Conservation (phyloP, 2,888 invertebrate species). For the Limnephilus marmoratus region DNA sequence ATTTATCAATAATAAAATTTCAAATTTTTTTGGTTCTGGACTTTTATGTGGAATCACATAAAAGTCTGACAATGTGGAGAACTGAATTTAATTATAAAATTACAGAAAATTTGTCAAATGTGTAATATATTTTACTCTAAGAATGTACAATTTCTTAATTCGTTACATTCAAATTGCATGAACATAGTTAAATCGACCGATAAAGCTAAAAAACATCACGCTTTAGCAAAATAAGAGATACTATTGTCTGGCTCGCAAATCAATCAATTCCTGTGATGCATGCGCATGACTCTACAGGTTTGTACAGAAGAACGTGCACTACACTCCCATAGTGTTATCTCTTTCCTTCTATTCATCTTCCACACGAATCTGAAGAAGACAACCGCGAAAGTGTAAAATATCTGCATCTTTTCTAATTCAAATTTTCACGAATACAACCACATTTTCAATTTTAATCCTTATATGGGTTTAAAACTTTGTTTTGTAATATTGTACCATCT, state of each 20-base stretch:
- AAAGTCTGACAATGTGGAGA: no score
- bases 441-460: background rate
- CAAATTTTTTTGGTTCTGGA: no score
- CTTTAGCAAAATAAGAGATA: background rate
- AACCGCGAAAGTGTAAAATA: background rate
- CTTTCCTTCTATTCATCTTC: conserved; percentile 34
- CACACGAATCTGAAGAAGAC: background rate
- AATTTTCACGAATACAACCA: background rate
- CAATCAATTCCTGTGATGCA: conserved; percentile 63
- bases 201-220: background rate
- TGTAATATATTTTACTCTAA: no score
- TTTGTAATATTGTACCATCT: conserved; percentile 1
- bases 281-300: conserved; percentile 63
- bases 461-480: background rate
- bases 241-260: conserved; percentile 10
- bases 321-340: conserved; percentile 23
- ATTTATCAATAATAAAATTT: no score
- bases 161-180: no score
- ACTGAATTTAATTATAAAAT: no score
- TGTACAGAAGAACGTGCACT: conserved; percentile 17
- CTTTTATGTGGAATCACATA: no score
- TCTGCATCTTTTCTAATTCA: background rate
- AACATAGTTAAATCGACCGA: background rate
- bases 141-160: no score
- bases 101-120: no score